A percentile compares a stretch with the other conserved stretches of the same genome.
Evolutionary conservation across 1,140 invertebrate genomes (phyloP).

Genomic region (Cotesia vestalis): DNA sequence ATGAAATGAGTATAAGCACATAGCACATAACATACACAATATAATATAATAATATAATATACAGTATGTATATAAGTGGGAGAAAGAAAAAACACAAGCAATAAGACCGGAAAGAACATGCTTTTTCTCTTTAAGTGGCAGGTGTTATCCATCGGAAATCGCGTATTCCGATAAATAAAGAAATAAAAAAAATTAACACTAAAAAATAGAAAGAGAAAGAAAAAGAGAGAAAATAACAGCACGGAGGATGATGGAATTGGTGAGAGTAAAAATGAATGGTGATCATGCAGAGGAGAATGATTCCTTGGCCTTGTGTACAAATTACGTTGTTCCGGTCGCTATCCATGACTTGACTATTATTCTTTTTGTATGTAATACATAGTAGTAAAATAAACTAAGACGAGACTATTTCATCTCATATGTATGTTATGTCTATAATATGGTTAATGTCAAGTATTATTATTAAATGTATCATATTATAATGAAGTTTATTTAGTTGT

Average conservation of each 20-base stretch:
- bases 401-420: constrained; percentile 11
- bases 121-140: constrained; percentile 31
- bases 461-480: constrained; percentile 5
- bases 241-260: neutral
- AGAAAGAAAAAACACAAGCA: constrained; percentile 12
- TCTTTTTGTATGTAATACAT: constrained; percentile 4
- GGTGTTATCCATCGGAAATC: constrained; percentile 38
- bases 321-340: constrained; percentile 32
- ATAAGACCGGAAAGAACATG: constrained; percentile 11
- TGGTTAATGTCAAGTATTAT: constrained; percentile 8
- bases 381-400: neutral
- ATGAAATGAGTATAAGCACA: neutral
- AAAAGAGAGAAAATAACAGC: constrained; percentile 10
- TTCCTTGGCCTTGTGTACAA: constrained; percentile 23
- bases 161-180: constrained; percentile 18
- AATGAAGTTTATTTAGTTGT: no score
- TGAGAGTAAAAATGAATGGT: neutral
- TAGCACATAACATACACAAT: no score
- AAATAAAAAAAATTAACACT: constrained; percentile 16
- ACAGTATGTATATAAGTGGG: constrained; percentile 1
- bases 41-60: neutral
- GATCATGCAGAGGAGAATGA: neutral
- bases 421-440: neutral
- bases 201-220: constrained; percentile 1
- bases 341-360: constrained; percentile 14